Evolutionary conservation across 2,888 invertebrate genomes (phyloP).

Genomic region (Sphinx pinastri): DNA sequence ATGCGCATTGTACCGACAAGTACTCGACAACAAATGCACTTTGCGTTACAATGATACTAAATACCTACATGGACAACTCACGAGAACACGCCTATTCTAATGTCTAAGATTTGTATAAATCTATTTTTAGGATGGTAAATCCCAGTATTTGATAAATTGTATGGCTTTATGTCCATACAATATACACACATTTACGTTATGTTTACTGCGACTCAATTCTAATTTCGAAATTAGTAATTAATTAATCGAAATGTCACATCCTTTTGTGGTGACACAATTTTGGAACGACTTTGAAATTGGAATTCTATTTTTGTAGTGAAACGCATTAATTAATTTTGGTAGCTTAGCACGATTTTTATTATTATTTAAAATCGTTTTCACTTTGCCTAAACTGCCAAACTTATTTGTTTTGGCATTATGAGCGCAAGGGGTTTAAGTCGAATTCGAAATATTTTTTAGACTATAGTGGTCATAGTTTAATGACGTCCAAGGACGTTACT

Average conservation of each 20-base stretch:
- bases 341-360: background rate
- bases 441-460: no score
- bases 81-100: background rate
- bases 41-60: conserved; percentile 15
- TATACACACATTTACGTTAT: background rate
- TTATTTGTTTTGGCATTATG: no score
- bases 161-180: background rate
- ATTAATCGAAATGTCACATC: conserved; percentile 17
- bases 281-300: background rate
- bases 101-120: no score
- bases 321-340: conserved; percentile 1
- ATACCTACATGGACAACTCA: background rate
- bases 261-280: background rate
- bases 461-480: no score
- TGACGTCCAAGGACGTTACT: no score
- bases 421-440: no score
- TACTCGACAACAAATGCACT: conserved; percentile 21
- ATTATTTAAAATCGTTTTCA: background rate
- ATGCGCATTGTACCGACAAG: conserved; percentile 16
- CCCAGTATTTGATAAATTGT: no score
- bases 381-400: background rate
- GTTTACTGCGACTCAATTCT: background rate
- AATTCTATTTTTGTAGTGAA: background rate
- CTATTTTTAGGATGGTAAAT: no score
- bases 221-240: conserved; percentile 3